phyloP scores from a whole-genome alignment of 2,888 invertebrate species.

The Pheosia tremula region DNA sequence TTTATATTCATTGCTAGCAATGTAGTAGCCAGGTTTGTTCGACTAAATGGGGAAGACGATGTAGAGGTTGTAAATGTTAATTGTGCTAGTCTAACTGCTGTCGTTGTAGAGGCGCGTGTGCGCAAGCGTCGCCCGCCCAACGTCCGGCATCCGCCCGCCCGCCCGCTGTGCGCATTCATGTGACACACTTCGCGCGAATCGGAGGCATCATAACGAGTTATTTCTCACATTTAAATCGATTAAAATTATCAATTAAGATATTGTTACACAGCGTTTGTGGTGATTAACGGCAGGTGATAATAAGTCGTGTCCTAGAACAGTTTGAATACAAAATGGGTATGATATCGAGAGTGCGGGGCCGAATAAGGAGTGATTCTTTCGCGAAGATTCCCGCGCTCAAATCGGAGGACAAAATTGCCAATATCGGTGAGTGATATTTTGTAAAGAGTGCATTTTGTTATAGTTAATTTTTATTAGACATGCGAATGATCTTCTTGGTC shows the following conservation, averaged over 20 bases:
- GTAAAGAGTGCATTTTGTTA: no score
- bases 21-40: not conserved
- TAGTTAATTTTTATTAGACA: no score
- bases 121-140: slow-evolving; percentile 61
- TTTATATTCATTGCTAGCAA: slow-evolving; percentile 10
- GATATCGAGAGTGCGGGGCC: slow-evolving; percentile 88
- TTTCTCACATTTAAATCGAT: slow-evolving; percentile 21
- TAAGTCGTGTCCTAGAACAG: slow-evolving; percentile 7
- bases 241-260: slow-evolving; percentile 15
- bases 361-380: slow-evolving; percentile 86
- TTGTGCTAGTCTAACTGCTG: slow-evolving; percentile 10
- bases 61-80: slow-evolving; percentile 35
- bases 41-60: slow-evolving; percentile 32
- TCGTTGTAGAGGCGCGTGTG: slow-evolving; percentile 37
- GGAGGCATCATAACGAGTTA: slow-evolving; percentile 34
- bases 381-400: slow-evolving; percentile 85
- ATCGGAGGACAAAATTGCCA: slow-evolving; percentile 88
- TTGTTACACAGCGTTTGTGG: slow-evolving; percentile 16
- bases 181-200: slow-evolving; percentile 58
- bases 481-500: no score
- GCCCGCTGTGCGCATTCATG: slow-evolving; percentile 67
- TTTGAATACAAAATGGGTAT: slow-evolving; percentile 83
- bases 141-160: slow-evolving; percentile 44
- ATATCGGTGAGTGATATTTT: slow-evolving; percentile 82
- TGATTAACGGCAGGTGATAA: slow-evolving; percentile 10